A percentile compares a stretch with the other conserved stretches of the same genome.
phyloP scores from a whole-genome alignment of 2,113 vertebrate genomes.

The Atlantisia rogersi region DNA sequence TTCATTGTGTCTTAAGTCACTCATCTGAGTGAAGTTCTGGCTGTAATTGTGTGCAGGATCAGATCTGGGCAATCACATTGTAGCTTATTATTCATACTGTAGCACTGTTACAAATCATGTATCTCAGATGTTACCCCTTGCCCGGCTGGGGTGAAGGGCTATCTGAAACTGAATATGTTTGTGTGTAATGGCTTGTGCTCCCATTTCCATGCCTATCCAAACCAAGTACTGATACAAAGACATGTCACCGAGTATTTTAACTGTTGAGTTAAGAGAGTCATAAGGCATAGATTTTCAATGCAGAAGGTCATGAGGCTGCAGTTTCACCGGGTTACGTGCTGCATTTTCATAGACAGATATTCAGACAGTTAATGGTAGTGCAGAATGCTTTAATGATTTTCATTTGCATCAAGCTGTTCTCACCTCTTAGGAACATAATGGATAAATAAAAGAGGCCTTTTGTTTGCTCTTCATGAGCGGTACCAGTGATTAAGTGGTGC shows the following conservation, averaged over 20 bases:
- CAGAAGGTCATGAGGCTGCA: conserved; percentile 41
- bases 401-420: conserved; percentile 70
- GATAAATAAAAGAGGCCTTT: conserved; percentile 61
- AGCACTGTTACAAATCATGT: not conserved
- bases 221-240: not conserved
- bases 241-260: not conserved
- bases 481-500: conserved; percentile 52
- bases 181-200: not conserved
- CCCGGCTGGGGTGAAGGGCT: not conserved
- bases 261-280: conserved; percentile 4
- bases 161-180: not conserved
- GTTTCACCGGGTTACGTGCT: conserved; percentile 13
- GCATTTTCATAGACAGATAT: conserved; percentile 49
- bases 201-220: not conserved
- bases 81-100: not conserved
- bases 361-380: conserved; percentile 52
- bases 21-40: not conserved
- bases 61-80: not conserved
- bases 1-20: conserved; percentile 12
- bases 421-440: conserved; percentile 61
- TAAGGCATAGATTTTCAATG: conserved; percentile 37
- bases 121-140: not conserved
- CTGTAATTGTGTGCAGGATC: not conserved
- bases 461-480: conserved; percentile 57
- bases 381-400: conserved; percentile 65